phyloP scores from a whole-genome alignment of 2,113 vertebrate species.

The Tamias sibiricus region DNA sequence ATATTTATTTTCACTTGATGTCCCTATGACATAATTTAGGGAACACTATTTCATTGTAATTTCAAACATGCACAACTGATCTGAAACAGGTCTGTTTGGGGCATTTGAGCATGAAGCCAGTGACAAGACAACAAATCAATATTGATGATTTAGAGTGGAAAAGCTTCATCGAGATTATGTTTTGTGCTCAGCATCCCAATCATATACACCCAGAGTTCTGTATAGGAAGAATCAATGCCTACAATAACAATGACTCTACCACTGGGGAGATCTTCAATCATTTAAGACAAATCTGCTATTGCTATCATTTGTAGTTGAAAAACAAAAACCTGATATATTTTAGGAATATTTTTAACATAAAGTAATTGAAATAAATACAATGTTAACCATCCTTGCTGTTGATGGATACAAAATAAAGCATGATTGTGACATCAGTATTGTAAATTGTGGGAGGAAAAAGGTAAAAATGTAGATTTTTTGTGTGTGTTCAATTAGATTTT shows the following conservation, averaged over 20 bases:
- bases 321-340: not conserved
- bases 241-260: not conserved
- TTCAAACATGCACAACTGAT: not conserved
- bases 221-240: not conserved
- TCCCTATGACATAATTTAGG: not conserved
- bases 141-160: not conserved
- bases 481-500: not conserved
- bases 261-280: not conserved
- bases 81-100: not conserved
- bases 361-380: not conserved
- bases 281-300: constrained; percentile 24
- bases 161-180: not conserved
- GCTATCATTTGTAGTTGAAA: not conserved
- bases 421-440: not conserved
- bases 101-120: not conserved
- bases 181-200: not conserved
- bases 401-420: not conserved
- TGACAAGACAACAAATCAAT: not conserved
- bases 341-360: constrained; percentile 11
- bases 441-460: not conserved
- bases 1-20: constrained; percentile 32
- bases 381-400: not conserved
- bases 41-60: constrained; percentile 29
- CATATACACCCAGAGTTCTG: not conserved
- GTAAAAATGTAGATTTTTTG: not conserved